Evolutionary conservation across 2,888 invertebrate species (phyloP).

Genomic region (Scelioninae gen. 1): DNA sequence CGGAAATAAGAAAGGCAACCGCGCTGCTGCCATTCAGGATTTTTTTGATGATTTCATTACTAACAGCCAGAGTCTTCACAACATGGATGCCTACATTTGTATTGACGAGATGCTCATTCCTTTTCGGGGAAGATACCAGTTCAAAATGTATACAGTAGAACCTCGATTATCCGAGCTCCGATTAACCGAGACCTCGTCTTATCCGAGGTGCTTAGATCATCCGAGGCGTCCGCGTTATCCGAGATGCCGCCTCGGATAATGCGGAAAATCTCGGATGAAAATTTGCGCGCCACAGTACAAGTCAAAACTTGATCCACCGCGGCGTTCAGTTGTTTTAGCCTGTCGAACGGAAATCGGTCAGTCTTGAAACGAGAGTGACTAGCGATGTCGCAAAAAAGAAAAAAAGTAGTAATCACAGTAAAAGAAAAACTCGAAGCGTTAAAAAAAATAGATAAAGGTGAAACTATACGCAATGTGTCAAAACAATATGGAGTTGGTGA

Average conservation of each 20-base stretch:
- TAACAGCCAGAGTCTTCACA: conserved; percentile 37
- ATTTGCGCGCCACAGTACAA: too few species aligned
- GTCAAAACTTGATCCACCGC: too few species aligned
- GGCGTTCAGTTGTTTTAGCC: too few species aligned
- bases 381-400: conserved; percentile 63
- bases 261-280: too few species aligned
- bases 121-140: conserved; percentile 52
- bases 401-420: conserved; percentile 63
- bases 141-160: neutral
- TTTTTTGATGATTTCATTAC: conserved; percentile 46
- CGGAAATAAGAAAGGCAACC: conserved; percentile 40
- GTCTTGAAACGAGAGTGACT: too few species aligned
- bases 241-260: too few species aligned
- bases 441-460: conserved; percentile 68
- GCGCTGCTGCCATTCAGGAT: conserved; percentile 46
- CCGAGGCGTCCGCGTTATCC: too few species aligned
- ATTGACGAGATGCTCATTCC: conserved; percentile 67
- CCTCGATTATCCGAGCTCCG: too few species aligned
- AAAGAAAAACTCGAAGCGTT: conserved; percentile 67
- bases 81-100: conserved; percentile 34
- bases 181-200: too few species aligned
- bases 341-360: neutral
- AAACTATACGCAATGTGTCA: conserved; percentile 70
- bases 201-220: too few species aligned
- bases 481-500: conserved; percentile 72